Conservation (phyloP, 1,140 invertebrate genomes). For the Ceratina japonica region DNA sequence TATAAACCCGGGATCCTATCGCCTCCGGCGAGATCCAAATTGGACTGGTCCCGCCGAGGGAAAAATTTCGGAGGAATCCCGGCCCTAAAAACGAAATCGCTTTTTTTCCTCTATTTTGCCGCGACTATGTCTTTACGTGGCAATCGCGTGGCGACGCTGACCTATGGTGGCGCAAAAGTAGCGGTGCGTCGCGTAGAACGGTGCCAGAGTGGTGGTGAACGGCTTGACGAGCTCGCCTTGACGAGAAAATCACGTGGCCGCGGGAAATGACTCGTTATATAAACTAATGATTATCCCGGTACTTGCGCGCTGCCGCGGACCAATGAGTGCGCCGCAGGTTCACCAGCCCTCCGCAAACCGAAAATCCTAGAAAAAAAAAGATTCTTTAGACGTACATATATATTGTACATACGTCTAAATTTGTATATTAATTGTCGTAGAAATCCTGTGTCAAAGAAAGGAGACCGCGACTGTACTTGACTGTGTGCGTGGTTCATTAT, state of each 20-base stretch:
- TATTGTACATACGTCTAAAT: too few relatives aligned
- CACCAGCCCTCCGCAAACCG: conserved; percentile 2
- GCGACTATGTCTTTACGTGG: conserved; percentile 18
- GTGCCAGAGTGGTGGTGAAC: conserved; percentile 68
- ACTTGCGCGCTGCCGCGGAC: conserved; percentile 55
- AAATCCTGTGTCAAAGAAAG: too few relatives aligned
- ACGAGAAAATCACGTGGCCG: conserved; percentile 77
- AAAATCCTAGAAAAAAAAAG: too few relatives aligned
- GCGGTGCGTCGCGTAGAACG: conserved; percentile 37
- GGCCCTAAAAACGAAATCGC: not conserved
- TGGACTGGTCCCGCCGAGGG: not conserved
- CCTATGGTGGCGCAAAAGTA: conserved; percentile 59
- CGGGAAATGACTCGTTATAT: conserved; percentile 79
- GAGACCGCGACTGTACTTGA: not conserved
- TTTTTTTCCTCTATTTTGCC: too few relatives aligned
- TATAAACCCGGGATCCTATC: not conserved
- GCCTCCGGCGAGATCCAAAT: not conserved
- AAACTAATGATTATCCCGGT: conserved; percentile 76
- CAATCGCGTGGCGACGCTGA: conserved; percentile 41
- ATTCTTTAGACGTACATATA: too few relatives aligned
- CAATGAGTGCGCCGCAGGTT: conserved; percentile 49
- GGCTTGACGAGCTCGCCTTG: conserved; percentile 78
- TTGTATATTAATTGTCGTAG: too few relatives aligned
- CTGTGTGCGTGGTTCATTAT: conserved; percentile 34
- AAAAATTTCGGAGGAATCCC: conserved; percentile 16